Evolutionary conservation across 2,113 vertebrate genomes (phyloP).

Genomic region (Perccottus glenii): DNA sequence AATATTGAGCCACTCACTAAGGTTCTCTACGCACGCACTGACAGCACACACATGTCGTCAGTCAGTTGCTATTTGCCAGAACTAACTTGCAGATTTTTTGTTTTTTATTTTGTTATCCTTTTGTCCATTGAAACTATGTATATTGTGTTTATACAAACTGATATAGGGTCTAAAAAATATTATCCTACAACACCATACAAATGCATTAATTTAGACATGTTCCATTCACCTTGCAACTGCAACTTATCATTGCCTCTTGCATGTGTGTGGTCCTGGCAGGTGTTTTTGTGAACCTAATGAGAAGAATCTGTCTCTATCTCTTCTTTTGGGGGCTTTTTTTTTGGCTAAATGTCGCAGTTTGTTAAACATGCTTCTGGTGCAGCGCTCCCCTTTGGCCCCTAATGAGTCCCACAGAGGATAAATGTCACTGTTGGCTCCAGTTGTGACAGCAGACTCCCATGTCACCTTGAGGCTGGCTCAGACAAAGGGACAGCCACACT

Average conservation of each 20-base stretch:
- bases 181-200: too few species aligned
- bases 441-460: constrained; percentile 66
- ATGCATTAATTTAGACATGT: too few species aligned
- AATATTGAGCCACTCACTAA: too few species aligned
- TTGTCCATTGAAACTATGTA: too few species aligned
- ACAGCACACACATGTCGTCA: too few species aligned
- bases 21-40: too few species aligned
- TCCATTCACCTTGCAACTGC: background rate
- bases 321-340: constrained; percentile 9
- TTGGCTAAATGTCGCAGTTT: constrained; percentile 63
- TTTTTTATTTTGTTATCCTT: too few species aligned
- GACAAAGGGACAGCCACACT: constrained; percentile 61
- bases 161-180: too few species aligned
- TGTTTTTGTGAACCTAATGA: constrained; percentile 44
- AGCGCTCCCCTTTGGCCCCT: constrained; percentile 67
- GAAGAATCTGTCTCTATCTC: background rate
- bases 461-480: constrained; percentile 72
- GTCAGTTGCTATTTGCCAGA: too few species aligned
- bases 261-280: constrained; percentile 41
- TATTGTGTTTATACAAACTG: too few species aligned
- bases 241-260: background rate
- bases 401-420: constrained; percentile 74
- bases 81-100: too few species aligned
- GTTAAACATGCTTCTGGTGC: constrained; percentile 65
- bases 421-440: constrained; percentile 63